Evolutionary conservation across 2,888 invertebrate genomes (phyloP).

Genomic region (Camponotus fellah): DNA sequence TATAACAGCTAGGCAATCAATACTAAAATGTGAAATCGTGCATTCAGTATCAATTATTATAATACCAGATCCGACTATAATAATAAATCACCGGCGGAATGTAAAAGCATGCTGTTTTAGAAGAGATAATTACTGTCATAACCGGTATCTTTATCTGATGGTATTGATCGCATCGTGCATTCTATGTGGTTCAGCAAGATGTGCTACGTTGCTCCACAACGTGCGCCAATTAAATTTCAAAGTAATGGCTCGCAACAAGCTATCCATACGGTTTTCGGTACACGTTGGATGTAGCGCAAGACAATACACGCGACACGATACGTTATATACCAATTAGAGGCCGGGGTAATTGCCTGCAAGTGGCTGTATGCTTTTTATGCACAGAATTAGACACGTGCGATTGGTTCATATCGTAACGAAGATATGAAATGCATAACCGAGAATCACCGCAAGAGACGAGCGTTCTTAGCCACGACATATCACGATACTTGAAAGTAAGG

Average conservation of each 20-base stretch:
- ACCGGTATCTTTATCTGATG: conserved; percentile 33
- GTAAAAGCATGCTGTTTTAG: conserved; percentile 18
- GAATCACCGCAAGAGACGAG: not conserved
- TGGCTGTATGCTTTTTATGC: conserved; percentile 29
- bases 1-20: not conserved
- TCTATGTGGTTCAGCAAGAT: conserved; percentile 39
- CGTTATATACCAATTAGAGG: conserved; percentile 47
- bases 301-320: conserved; percentile 50
- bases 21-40: conserved; percentile 15
- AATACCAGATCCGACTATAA: conserved; percentile 14
- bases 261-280: conserved; percentile 46
- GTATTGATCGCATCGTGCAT: conserved; percentile 37
- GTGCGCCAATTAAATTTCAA: conserved; percentile 53
- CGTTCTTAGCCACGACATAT: not conserved
- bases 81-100: not conserved
- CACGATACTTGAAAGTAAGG: not conserved
- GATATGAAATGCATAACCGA: conserved; percentile 13
- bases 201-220: conserved; percentile 22
- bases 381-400: conserved; percentile 29
- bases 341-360: conserved; percentile 40
- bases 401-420: conserved; percentile 18
- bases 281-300: conserved; percentile 6
- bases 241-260: conserved; percentile 48
- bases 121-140: conserved; percentile 18
- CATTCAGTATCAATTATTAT: conserved; percentile 6